phyloP scores from a whole-genome alignment of 2,113 vertebrate species.

The Mus pahari region DNA sequence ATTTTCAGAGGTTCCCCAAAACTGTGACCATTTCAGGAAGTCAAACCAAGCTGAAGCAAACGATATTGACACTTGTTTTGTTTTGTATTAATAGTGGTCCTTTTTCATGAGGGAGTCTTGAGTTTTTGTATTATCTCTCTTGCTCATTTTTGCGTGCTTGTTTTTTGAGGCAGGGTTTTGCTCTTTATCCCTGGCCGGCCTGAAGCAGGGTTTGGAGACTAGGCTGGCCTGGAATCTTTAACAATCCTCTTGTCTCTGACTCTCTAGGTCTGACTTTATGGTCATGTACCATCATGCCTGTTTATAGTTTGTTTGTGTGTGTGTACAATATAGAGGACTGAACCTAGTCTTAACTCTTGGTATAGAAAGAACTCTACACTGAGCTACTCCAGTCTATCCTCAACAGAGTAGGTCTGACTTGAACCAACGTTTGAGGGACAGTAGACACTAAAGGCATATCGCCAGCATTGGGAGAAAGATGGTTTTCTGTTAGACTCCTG shows the following conservation, averaged over 20 bases:
- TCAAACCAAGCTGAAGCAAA: background rate
- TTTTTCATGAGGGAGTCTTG: background rate
- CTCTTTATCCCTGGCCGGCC: background rate
- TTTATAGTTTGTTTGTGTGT: background rate
- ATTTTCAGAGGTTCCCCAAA: conserved; percentile 24
- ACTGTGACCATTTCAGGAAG: conserved; percentile 15
- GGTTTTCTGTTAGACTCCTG: background rate
- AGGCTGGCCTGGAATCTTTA: background rate
- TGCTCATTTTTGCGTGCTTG: background rate
- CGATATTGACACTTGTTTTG: background rate
- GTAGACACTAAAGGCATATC: background rate
- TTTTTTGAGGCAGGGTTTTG: background rate
- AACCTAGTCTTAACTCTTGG: background rate
- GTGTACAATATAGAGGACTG: background rate
- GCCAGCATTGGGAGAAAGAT: background rate
- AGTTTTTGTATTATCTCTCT: background rate
- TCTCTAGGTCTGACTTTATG: background rate
- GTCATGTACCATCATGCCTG: background rate
- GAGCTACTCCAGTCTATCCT: background rate
- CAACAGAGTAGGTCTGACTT: background rate
- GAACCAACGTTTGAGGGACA: background rate
- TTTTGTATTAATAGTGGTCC: background rate
- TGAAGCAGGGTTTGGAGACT: background rate
- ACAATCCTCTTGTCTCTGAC: background rate
- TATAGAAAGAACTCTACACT: background rate